Conservation (phyloP, 2,888 invertebrate genomes). For the Blastobasis lacticolella region DNA sequence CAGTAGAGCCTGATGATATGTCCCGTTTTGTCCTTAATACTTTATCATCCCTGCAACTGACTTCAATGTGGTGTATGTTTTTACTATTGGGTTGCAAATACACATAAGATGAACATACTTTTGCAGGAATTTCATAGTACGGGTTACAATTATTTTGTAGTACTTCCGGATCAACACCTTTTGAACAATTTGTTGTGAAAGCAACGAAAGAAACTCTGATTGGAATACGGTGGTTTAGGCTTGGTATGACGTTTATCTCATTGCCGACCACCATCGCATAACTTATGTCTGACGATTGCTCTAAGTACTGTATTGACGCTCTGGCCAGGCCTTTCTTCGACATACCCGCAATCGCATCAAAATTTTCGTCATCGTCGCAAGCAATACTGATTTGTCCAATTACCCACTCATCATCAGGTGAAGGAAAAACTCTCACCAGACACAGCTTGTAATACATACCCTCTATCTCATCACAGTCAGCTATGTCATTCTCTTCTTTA, state of each 20-base stretch:
- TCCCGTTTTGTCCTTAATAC: slow-evolving; percentile 30
- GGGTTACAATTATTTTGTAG: slow-evolving; percentile 29
- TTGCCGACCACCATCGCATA: slow-evolving; percentile 44
- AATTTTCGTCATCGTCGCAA: slow-evolving; percentile 46
- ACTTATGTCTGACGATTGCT: slow-evolving; percentile 27
- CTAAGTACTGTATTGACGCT: slow-evolving; percentile 34
- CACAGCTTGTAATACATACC: slow-evolving; percentile 43
- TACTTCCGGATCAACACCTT: slow-evolving; percentile 25
- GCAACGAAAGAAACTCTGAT: slow-evolving; percentile 38
- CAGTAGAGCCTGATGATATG: slow-evolving; percentile 27
- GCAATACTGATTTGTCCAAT: slow-evolving; percentile 34
- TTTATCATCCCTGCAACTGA: slow-evolving; percentile 21
- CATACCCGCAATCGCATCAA: slow-evolving; percentile 38
- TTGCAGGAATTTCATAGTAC: slow-evolving; percentile 26
- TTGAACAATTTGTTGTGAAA: slow-evolving; percentile 44
- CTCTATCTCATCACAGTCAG: slow-evolving; percentile 46
- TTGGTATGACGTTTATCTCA: slow-evolving; percentile 42
- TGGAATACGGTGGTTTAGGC: slow-evolving; percentile 36
- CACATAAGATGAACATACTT: slow-evolving; percentile 36
- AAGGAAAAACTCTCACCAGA: slow-evolving; percentile 44
- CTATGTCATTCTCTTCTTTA: slow-evolving; percentile 25
- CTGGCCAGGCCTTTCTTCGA: slow-evolving; percentile 30
- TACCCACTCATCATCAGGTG: slow-evolving; percentile 44
- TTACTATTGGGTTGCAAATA: slow-evolving; percentile 36
- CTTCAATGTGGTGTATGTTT: slow-evolving; percentile 27